Evolutionary conservation across 2,888 invertebrate genomes (phyloP).

Genomic region (Melieria omissa): DNA sequence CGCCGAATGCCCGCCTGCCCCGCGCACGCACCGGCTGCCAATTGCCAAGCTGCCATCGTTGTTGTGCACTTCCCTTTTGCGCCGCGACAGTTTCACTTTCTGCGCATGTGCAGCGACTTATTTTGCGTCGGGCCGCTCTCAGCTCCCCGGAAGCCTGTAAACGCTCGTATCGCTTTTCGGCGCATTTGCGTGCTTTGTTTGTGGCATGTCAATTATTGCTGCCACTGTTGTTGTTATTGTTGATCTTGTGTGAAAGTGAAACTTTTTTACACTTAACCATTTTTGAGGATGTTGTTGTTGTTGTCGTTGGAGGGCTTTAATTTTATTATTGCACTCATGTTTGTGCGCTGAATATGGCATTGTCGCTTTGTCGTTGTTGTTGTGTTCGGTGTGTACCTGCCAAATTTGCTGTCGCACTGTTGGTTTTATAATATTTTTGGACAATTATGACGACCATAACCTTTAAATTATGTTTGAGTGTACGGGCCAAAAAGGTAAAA

Average conservation of each 20-base stretch:
- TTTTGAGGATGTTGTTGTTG: slow-evolving; percentile 10
- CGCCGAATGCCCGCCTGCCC: too few species aligned
- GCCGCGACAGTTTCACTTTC: too few species aligned
- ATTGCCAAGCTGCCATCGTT: too few species aligned
- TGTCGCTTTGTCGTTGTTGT: slow-evolving; percentile 13
- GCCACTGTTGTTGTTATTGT: not conserved
- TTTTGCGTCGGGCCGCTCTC: too few species aligned
- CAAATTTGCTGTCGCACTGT: slow-evolving; percentile 11
- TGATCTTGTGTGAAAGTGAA: slow-evolving; percentile 34
- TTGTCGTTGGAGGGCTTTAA: not conserved
- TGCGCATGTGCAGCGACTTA: too few species aligned
- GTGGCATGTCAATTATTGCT: not conserved
- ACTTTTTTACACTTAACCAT: slow-evolving; percentile 16
- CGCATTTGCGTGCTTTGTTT: not conserved
- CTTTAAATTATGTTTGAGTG: slow-evolving; percentile 35
- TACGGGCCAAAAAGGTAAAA: not conserved
- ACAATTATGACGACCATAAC: slow-evolving; percentile 43
- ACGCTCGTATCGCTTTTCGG: not conserved
- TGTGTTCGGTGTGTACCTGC: not conserved
- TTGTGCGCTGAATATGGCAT: not conserved
- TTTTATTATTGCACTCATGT: slow-evolving; percentile 21
- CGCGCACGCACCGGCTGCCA: too few species aligned
- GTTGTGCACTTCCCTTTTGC: too few species aligned
- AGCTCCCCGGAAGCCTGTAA: too few species aligned
- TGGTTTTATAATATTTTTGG: slow-evolving; percentile 25